Conservation (phyloP, 2,888 invertebrate species). For the Melangyna quadrimaculata region DNA sequence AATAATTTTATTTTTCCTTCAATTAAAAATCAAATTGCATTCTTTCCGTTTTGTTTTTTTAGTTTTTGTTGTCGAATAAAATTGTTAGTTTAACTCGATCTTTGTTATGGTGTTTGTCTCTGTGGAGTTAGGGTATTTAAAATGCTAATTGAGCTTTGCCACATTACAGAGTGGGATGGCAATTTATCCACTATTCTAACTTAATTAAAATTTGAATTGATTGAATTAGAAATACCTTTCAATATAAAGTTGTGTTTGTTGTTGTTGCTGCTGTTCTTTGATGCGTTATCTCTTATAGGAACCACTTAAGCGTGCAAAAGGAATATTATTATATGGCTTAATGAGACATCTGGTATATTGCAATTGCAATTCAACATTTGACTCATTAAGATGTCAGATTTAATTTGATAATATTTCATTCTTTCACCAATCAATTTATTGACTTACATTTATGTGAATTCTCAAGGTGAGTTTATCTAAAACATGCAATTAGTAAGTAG, state of each 20-base stretch:
- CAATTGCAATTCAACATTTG: slow-evolving; percentile 7
- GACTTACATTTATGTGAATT: slow-evolving; percentile 5
- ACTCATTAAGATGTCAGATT: slow-evolving; percentile 51
- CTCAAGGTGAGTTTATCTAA: slow-evolving; percentile 38
- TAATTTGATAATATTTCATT: slow-evolving; percentile 18
- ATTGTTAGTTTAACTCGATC: not conserved
- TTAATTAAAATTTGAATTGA: slow-evolving; percentile 34
- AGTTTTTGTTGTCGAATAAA: not conserved
- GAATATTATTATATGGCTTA: slow-evolving; percentile 19
- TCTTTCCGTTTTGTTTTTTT: not conserved
- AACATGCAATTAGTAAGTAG: slow-evolving; percentile 27
- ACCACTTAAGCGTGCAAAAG: slow-evolving; percentile 13
- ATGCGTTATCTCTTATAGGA: slow-evolving; percentile 23
- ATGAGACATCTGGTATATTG: slow-evolving; percentile 1
- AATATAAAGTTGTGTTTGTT: not conserved
- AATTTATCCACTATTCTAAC: slow-evolving; percentile 23
- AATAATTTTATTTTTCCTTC: slow-evolving; percentile 18
- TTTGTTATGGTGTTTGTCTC: no score
- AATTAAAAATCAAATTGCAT: slow-evolving; percentile 57
- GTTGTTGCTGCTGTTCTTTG: not conserved
- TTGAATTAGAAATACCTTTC: slow-evolving; percentile 17
- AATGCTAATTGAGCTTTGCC: slow-evolving; percentile 35
- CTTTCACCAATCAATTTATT: slow-evolving; percentile 25
- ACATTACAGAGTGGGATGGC: not conserved
- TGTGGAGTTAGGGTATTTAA: slow-evolving; percentile 13